Evolutionary conservation across 2,113 vertebrate species (phyloP).

Genomic region (Glaucidium brasilianum): DNA sequence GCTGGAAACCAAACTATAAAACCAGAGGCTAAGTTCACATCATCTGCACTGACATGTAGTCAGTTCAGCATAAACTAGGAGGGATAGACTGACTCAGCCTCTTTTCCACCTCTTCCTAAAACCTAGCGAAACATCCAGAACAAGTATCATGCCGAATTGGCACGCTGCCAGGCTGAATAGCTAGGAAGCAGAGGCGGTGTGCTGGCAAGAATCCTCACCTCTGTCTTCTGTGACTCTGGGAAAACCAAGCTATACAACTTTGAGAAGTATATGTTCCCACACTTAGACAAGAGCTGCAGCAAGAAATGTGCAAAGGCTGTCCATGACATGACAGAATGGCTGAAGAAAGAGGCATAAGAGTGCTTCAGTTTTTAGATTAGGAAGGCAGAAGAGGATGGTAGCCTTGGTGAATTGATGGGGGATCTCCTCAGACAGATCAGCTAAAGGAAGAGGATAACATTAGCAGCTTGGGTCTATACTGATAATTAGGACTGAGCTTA

Average conservation of each 20-base stretch:
- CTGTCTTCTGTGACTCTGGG: not conserved
- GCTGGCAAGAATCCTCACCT: not conserved
- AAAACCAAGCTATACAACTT: not conserved
- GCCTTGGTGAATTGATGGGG: not conserved
- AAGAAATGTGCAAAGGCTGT: not conserved
- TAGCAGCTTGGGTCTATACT: not conserved
- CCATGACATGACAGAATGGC: not conserved
- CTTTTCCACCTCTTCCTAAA: not conserved
- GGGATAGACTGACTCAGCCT: not conserved
- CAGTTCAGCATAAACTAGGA: not conserved
- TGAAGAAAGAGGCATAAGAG: not conserved
- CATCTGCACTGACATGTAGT: not conserved
- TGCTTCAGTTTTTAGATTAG: not conserved
- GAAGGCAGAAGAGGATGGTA: not conserved
- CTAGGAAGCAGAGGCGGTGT: not conserved
- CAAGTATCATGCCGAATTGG: not conserved
- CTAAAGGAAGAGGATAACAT: not conserved
- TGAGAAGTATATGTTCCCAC: not conserved
- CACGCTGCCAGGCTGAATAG: not conserved
- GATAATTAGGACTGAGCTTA: not conserved
- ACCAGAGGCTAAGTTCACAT: not conserved
- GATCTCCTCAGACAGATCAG: not conserved
- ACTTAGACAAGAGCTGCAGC: not conserved
- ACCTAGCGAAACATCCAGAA: not conserved
- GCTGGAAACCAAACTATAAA: not conserved